Percentiles rank a stretch among this genome's conserved stretches.
phyloP scores from a whole-genome alignment of 2,888 invertebrate species.

The Brachypalpus laphriformis region DNA sequence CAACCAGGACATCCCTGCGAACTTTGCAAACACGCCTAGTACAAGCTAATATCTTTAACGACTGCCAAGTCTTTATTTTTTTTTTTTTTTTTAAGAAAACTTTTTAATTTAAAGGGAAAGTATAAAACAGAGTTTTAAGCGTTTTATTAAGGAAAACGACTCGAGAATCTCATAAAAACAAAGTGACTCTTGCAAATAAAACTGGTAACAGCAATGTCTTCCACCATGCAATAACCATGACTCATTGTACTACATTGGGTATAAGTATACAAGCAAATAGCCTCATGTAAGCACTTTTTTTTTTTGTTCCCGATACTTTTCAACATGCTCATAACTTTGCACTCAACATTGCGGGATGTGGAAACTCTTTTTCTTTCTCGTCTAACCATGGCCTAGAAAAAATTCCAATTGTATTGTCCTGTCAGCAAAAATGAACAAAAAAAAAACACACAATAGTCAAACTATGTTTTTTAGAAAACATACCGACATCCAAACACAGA shows the following conservation, averaged over 20 bases:
- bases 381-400: slow-evolving; percentile 70
- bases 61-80: neutral
- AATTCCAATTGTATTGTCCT: slow-evolving; percentile 53
- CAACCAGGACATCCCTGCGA: neutral
- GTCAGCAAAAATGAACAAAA: slow-evolving; percentile 45
- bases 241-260: neutral
- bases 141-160: neutral
- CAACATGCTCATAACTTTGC: slow-evolving; percentile 47
- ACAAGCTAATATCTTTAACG: neutral
- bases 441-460: slow-evolving; percentile 29
- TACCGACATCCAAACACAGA: neutral
- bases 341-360: slow-evolving; percentile 29
- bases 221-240: slow-evolving; percentile 13
- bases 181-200: slow-evolving; percentile 9
- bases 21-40: neutral
- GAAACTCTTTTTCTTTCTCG: slow-evolving; percentile 20
- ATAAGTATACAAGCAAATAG: slow-evolving; percentile 6
- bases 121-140: neutral
- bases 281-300: slow-evolving; percentile 19
- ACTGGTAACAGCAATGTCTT: neutral
- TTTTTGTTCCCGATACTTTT: slow-evolving; percentile 37
- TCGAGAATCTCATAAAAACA: slow-evolving; percentile 8
- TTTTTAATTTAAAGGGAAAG: neutral
- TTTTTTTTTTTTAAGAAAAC: neutral
- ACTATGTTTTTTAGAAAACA: slow-evolving; percentile 21